Evolutionary conservation across 2,888 invertebrate species (phyloP).

Genomic region (Hyposoter didymator): DNA sequence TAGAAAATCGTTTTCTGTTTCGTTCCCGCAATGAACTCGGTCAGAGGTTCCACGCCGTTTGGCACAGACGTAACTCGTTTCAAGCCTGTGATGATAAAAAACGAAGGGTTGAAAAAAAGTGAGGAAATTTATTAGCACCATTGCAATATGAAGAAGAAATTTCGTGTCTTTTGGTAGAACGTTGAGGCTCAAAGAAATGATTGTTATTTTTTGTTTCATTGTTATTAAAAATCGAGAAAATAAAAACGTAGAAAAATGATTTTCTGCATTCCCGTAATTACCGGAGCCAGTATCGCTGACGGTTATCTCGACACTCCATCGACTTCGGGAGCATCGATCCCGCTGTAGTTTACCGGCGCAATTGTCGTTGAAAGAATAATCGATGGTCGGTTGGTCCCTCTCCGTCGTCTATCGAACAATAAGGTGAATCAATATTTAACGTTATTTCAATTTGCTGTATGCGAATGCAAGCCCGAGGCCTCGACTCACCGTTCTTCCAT

Average conservation of each 20-base stretch:
- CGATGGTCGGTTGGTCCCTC: slow-evolving; percentile 86
- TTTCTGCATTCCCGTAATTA: slow-evolving; percentile 74
- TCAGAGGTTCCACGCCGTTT: slow-evolving; percentile 87
- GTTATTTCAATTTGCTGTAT: neutral
- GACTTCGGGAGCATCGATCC: slow-evolving; percentile 87
- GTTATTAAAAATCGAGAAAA: neutral
- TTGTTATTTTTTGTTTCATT: neutral
- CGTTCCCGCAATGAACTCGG: slow-evolving; percentile 89
- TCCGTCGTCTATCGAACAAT: slow-evolving; percentile 80
- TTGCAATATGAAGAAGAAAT: neutral
- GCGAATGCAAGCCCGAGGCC: neutral
- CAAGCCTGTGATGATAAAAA: slow-evolving; percentile 73
- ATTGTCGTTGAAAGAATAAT: slow-evolving; percentile 88
- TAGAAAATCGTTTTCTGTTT: slow-evolving; percentile 88
- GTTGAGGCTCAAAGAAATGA: neutral
- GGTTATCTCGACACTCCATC: slow-evolving; percentile 89
- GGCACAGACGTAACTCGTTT: slow-evolving; percentile 80
- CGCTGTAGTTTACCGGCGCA: slow-evolving; percentile 85
- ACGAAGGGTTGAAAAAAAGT: neutral
- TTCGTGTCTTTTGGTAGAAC: neutral
- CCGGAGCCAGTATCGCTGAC: slow-evolving; percentile 89
- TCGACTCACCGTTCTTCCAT: slow-evolving; percentile 66
- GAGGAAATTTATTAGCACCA: neutral
- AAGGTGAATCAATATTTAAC: slow-evolving; percentile 26
- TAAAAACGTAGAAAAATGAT: neutral